Evolutionary conservation across 1,140 invertebrate species (phyloP), one percentile per base, ranked within the genome.

Genomic region (Phocides pigmalion): DNA sequence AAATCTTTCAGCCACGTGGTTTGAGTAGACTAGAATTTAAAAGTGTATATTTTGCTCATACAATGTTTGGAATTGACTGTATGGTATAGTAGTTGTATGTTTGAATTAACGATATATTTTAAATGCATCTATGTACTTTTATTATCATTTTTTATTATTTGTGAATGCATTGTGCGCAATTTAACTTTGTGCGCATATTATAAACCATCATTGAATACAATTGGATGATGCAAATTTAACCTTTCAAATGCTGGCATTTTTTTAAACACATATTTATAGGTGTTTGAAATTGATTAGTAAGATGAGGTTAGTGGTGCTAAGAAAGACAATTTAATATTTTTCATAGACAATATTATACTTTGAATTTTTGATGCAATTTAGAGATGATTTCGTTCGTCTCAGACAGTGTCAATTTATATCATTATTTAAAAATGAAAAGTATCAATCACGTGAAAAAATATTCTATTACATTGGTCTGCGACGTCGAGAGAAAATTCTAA

Each of bases 261-360:
- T 59, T 11, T 9, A 16, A 58, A 19, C 22, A 53, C 15, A 49
- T 41, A 8, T 28, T 28, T 6, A 35, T 47, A 54, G n/a, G n/a
- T n/a, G n/a, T 37, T 61, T 66, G 46, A 28, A 74, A 70, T 62
- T 58, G 62, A 49, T 44, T 72, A 63, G 63, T 74, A 77, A 56
- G 54, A 66, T 50, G 63, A 54, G 70, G 67, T 68, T 87, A 88
- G 86, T 80, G 88, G 88, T 90, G 88, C 86, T 90, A 89, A 82
- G 67, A 81, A 76, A 81, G 50, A 75, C 61, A 77, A 73, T 62
- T 63, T 63, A 81, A 85, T 87, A 89, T 87, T 88, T 87, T 88
- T 87, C 81, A 87, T 88, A 84, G 84, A 88, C 81, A 89, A 89
- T 88, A 90, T 68, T 72, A 82, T 79, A 81, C 79, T 84, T 90